phyloP scores from a whole-genome alignment of 2,888 invertebrate species.

The Digitonthophagus gazella region DNA sequence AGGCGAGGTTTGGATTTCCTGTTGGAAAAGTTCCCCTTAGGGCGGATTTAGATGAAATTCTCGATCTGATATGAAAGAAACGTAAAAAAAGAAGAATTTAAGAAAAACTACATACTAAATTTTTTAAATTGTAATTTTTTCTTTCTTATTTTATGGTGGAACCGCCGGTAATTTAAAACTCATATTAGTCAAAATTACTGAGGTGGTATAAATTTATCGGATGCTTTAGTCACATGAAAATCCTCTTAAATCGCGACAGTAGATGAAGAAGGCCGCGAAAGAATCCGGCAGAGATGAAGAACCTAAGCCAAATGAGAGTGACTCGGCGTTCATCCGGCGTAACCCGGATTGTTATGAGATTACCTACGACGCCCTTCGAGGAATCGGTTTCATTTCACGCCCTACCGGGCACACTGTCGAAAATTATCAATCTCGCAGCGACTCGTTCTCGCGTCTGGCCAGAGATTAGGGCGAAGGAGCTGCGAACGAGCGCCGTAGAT shows the following conservation, averaged over 20 bases:
- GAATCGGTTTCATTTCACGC: slow-evolving; percentile 37
- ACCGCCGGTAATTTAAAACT: background rate
- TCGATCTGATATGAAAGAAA: background rate
- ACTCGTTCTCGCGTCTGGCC: slow-evolving; percentile 29
- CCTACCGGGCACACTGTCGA: slow-evolving; percentile 33
- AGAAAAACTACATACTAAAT: slow-evolving; percentile 21
- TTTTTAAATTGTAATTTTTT: too few species aligned
- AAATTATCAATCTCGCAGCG: slow-evolving; percentile 33
- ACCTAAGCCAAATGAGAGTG: background rate
- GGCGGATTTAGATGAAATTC: background rate
- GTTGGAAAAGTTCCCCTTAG: slow-evolving; percentile 1
- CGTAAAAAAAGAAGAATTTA: slow-evolving; percentile 8
- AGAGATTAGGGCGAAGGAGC: slow-evolving; percentile 22
- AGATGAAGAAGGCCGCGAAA: too few species aligned
- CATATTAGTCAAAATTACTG: background rate
- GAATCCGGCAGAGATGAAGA: slow-evolving; percentile 34
- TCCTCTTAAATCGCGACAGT: slow-evolving; percentile 4
- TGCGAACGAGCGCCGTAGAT: slow-evolving; percentile 25
- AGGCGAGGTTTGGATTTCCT: background rate
- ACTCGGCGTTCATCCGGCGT: slow-evolving; percentile 27
- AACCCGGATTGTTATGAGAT: slow-evolving; percentile 37
- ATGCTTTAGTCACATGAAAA: background rate
- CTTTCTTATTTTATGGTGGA: too few species aligned
- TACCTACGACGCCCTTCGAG: slow-evolving; percentile 35
- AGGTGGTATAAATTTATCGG: background rate